A percentile compares a stretch with the other conserved stretches of the same genome.
Evolutionary conservation across 2,888 invertebrate genomes (phyloP).

Genomic region (Sphaerophoria taeniata): DNA sequence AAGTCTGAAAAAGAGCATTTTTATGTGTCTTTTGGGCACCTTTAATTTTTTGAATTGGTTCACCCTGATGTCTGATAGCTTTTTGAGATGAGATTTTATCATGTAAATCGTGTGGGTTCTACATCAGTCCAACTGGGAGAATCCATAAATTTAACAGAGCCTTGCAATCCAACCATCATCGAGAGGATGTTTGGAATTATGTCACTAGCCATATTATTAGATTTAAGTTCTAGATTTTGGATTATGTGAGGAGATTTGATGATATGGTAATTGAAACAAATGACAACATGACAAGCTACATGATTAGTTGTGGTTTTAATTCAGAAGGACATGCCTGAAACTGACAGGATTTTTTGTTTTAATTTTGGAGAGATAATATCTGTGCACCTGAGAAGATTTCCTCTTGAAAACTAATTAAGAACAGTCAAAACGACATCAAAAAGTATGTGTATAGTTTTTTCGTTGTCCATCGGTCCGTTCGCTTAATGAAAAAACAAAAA

Average conservation of each 20-base stretch:
- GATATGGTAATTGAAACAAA: slow-evolving; percentile 72
- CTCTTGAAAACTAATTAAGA: neutral
- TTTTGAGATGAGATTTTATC: slow-evolving; percentile 49
- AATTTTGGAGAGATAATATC: too few species aligned
- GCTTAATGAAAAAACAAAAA: slow-evolving; percentile 35
- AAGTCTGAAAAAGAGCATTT: neutral
- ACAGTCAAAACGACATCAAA: neutral
- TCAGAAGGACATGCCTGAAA: slow-evolving; percentile 30
- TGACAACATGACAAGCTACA: slow-evolving; percentile 64
- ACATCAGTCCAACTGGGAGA: neutral
- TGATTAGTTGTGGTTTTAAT: slow-evolving; percentile 58
- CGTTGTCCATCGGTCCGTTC: slow-evolving; percentile 14
- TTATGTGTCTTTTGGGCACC: neutral
- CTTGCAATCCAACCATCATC: neutral
- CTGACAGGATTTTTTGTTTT: neutral
- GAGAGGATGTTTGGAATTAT: slow-evolving; percentile 29
- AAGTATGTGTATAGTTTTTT: slow-evolving; percentile 56
- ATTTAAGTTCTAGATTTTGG: neutral
- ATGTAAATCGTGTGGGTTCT: slow-evolving; percentile 23
- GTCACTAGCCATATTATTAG: neutral
- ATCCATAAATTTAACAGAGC: neutral
- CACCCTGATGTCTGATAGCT: neutral
- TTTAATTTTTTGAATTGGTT: neutral
- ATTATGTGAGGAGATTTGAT: slow-evolving; percentile 53
- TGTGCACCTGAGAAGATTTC: neutral